Evolutionary conservation across 2,888 invertebrate genomes (phyloP).

Genomic region (Ganaspis brasiliensis): DNA sequence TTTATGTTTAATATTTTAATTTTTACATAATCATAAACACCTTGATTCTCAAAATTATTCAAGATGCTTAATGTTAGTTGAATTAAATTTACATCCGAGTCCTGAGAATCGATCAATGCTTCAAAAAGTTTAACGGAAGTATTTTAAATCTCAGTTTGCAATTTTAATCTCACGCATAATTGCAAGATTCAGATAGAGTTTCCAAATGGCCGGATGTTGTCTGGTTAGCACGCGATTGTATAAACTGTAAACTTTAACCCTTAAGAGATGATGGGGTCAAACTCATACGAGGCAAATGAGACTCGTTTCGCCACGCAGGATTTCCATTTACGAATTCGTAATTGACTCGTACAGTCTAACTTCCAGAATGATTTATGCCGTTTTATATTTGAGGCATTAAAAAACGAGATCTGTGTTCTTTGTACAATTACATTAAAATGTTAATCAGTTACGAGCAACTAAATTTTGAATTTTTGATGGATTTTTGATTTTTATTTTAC

Average conservation of each 20-base stretch:
- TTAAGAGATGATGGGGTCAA: slow-evolving; percentile 35
- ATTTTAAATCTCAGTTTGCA: background rate
- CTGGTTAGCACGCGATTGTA: slow-evolving; percentile 32
- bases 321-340: slow-evolving; percentile 26
- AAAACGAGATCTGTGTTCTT: background rate
- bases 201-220: slow-evolving; percentile 3
- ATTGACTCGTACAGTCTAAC: background rate
- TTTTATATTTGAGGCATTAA: background rate
- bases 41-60: too few species aligned
- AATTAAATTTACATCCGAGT: too few species aligned
- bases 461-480: too few species aligned
- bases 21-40: too few species aligned
- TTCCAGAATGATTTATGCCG: background rate
- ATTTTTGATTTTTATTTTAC: too few species aligned
- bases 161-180: slow-evolving; percentile 13
- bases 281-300: slow-evolving; percentile 25
- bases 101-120: too few species aligned
- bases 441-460: too few species aligned
- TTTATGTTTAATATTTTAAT: too few species aligned
- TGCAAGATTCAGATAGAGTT: slow-evolving; percentile 10
- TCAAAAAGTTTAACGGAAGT: background rate
- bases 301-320: slow-evolving; percentile 21
- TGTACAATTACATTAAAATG: too few species aligned
- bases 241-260: slow-evolving; percentile 22
- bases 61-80: too few species aligned